Percentiles rank a stretch among this genome's conserved stretches.
phyloP scores from a whole-genome alignment of 35 echinoderm and acorn worm genomes.

The Patiria miniata region DNA sequence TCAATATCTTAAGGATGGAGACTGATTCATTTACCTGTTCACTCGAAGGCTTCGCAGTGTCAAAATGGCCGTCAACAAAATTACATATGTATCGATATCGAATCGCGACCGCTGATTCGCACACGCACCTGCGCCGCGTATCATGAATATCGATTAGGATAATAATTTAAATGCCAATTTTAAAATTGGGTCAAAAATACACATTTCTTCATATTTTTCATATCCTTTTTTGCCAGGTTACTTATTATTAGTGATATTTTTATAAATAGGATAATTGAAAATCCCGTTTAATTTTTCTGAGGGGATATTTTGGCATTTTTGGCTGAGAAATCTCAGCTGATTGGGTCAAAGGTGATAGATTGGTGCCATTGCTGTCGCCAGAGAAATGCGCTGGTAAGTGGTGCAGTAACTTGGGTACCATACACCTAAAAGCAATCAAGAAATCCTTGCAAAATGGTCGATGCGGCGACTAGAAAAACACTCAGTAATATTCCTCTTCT shows the following conservation, averaged over 20 bases:
- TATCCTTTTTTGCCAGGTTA: no score
- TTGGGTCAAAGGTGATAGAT: background rate
- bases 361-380: background rate
- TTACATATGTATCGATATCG: background rate
- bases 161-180: slow-evolving; percentile 28
- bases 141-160: slow-evolving; percentile 34
- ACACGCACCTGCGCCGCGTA: background rate
- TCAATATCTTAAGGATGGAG: background rate
- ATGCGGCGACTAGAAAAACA: slow-evolving; percentile 87
- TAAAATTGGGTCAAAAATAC: background rate
- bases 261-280: no score
- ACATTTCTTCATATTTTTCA: no score
- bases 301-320: no score
- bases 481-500: slow-evolving; percentile 86
- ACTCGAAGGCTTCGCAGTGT: slow-evolving; percentile 35
- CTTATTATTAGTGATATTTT: no score
- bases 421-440: background rate
- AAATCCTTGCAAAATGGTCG: slow-evolving; percentile 72
- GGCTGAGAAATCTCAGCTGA: no score
- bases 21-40: slow-evolving; percentile 24
- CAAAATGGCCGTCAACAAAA: slow-evolving; percentile 65
- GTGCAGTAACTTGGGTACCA: background rate
- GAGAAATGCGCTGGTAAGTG: background rate
- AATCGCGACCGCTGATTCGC: background rate
- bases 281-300: no score